Evolutionary conservation across 2,888 invertebrate genomes (phyloP).

Genomic region (Epirrhoe tristata): DNA sequence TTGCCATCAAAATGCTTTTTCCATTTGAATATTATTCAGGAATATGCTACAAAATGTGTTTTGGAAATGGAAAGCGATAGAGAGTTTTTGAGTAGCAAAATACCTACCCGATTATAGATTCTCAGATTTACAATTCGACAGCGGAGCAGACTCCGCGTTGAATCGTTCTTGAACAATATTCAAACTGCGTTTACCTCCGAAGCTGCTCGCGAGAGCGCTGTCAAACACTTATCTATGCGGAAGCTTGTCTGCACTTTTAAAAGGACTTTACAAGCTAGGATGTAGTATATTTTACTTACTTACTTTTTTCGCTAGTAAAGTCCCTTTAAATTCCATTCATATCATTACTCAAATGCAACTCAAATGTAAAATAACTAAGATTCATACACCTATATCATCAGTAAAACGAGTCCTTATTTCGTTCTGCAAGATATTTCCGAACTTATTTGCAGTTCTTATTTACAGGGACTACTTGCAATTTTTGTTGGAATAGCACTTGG

Average conservation of each 20-base stretch:
- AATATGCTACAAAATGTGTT: slow-evolving; percentile 10
- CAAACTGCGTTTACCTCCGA: slow-evolving; percentile 16
- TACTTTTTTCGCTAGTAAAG: too few relatives aligned
- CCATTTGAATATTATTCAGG: slow-evolving; percentile 4
- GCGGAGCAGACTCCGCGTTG: slow-evolving; percentile 14
- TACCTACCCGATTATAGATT: slow-evolving; percentile 22
- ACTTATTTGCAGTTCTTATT: slow-evolving; percentile 30
- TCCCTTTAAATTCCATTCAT: too few relatives aligned
- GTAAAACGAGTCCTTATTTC: too few relatives aligned
- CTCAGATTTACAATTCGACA: slow-evolving; percentile 20
- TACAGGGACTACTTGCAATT: slow-evolving; percentile 72
- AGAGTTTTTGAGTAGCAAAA: slow-evolving; percentile 16
- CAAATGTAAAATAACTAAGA: neutral
- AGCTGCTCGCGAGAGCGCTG: slow-evolving; percentile 11
- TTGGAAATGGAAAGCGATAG: slow-evolving; percentile 1
- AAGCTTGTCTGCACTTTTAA: slow-evolving; percentile 22
- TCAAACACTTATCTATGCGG: slow-evolving; percentile 30
- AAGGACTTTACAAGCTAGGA: slow-evolving; percentile 8
- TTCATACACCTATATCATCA: too few relatives aligned
- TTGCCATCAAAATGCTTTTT: slow-evolving; percentile 9
- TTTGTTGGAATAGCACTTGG: slow-evolving; percentile 72
- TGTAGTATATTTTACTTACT: too few relatives aligned
- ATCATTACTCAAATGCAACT: neutral
- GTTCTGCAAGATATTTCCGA: too few relatives aligned
- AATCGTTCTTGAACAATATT: slow-evolving; percentile 25